phyloP scores from a whole-genome alignment of 1,140 invertebrate species.

The Acromyrmex charruanus region DNA sequence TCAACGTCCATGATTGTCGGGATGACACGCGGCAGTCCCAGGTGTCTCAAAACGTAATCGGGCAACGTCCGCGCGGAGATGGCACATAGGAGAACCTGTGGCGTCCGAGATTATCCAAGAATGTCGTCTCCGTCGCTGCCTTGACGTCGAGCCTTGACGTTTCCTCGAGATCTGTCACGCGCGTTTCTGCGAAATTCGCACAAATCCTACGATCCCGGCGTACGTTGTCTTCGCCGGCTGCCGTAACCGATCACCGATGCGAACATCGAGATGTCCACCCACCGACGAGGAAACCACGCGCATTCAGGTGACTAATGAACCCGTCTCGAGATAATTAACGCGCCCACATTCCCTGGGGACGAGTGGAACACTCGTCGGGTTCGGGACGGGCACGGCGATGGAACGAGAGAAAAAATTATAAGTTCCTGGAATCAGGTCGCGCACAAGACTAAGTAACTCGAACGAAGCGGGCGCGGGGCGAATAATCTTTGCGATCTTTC shows the following conservation, averaged over 20 bases:
- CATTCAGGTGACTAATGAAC: background rate
- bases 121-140: background rate
- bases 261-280: background rate
- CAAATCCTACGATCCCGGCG: background rate
- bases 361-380: background rate
- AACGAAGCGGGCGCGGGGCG: background rate
- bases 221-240: constrained; percentile 19
- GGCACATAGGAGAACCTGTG: constrained; percentile 40
- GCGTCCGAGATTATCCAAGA: background rate
- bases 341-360: background rate
- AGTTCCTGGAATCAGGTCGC: too few relatives aligned
- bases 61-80: constrained; percentile 26
- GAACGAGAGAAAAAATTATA: background rate
- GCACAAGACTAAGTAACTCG: background rate
- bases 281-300: background rate
- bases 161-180: background rate
- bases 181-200: background rate
- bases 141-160: background rate
- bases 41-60: constrained; percentile 13
- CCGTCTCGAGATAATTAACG: background rate
- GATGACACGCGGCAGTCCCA: constrained; percentile 4
- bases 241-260: background rate
- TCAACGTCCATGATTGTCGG: constrained; percentile 88
- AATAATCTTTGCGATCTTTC: background rate
- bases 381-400: background rate